Percentiles rank a stretch among this genome's conserved stretches.
phyloP scores from a whole-genome alignment of 2,888 invertebrate species.

The Lasioglossum figueresi region DNA sequence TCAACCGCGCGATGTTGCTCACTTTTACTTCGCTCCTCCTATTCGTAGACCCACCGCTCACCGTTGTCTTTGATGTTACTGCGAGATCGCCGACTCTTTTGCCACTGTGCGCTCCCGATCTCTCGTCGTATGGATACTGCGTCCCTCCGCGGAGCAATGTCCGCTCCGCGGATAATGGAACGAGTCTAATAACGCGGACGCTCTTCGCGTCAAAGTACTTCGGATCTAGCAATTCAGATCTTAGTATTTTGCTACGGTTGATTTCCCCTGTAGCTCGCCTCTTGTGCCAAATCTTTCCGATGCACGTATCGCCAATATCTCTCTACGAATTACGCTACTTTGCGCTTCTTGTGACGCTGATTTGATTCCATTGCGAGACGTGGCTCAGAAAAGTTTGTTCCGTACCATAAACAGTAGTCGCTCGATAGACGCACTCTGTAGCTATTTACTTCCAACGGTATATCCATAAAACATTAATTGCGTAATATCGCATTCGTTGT shows the following conservation, averaged over 20 bases:
- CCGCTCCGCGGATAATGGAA: background rate
- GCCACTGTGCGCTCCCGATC: slow-evolving; percentile 12
- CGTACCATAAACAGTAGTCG: too few species aligned
- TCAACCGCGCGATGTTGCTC: slow-evolving; percentile 60
- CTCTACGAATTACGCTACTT: too few species aligned
- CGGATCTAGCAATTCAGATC: too few species aligned
- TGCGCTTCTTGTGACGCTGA: too few species aligned
- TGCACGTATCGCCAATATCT: too few species aligned
- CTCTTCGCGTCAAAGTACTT: background rate
- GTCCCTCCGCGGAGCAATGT: background rate
- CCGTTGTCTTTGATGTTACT: slow-evolving; percentile 47
- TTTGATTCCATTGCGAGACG: too few species aligned
- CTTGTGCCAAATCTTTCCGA: background rate
- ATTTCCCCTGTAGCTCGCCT: background rate
- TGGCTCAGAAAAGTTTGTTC: too few species aligned
- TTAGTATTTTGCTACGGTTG: background rate
- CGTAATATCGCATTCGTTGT: too few species aligned
- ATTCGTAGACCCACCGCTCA: slow-evolving; percentile 10
- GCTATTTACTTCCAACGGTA: too few species aligned
- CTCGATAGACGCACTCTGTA: too few species aligned
- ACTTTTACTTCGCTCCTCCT: slow-evolving; percentile 50
- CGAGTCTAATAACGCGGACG: background rate
- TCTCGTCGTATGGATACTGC: background rate
- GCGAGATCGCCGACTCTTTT: slow-evolving; percentile 30
- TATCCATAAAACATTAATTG: too few species aligned